Evolutionary conservation across 2,888 invertebrate species (phyloP), one percentile per base, ranked within the genome.

Genomic region (Sycophila texana): DNA sequence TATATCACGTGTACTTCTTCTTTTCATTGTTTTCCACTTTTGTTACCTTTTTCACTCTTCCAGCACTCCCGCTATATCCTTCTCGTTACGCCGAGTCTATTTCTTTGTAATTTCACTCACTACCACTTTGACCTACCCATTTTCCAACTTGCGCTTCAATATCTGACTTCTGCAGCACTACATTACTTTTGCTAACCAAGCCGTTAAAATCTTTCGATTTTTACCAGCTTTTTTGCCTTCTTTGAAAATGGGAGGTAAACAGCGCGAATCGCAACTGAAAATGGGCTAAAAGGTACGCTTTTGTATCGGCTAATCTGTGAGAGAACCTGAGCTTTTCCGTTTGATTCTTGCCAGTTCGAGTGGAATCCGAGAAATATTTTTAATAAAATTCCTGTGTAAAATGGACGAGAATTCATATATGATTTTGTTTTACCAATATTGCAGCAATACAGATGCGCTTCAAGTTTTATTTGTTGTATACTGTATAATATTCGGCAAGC

Each of bases 131-230:
- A 39, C 16, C 39, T 20, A 30, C 18, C 51, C 18, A 53, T 63
- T 72, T 61, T 61, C 47, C 60, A 57, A 60, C 13, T 51, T 14
- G 47, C 58, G 60, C 60, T 60, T 49, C 51, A n/a, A 26, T 47
- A 47, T 47, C 60, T 2, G 26, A 10, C 49, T 26, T 22, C 58
- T 18, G 7, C 3, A n/a, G n/a, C 20, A 18, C 57, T 58, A 22
- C 58, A n/a, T n/a, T n/a, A n/a, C n/a, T n/a, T 58, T 13, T 58
- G 58, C 13, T 2, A 2, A 16, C 61, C 26, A 61, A 30, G 30
- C 20, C 13, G 4, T 26, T 26, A 22, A 70, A 49, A 57, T 49
- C 60, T 60, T 61, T 72, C 71, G 49, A 60, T 72, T 66, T 20
- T 66, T 20, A 18, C n/a, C 12, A 63, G 18, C 30, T 16, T 18